Evolutionary conservation across 2,113 vertebrate genomes (phyloP), one percentile per base, ranked within the genome.

Genomic region (Petromus typicus): DNA sequence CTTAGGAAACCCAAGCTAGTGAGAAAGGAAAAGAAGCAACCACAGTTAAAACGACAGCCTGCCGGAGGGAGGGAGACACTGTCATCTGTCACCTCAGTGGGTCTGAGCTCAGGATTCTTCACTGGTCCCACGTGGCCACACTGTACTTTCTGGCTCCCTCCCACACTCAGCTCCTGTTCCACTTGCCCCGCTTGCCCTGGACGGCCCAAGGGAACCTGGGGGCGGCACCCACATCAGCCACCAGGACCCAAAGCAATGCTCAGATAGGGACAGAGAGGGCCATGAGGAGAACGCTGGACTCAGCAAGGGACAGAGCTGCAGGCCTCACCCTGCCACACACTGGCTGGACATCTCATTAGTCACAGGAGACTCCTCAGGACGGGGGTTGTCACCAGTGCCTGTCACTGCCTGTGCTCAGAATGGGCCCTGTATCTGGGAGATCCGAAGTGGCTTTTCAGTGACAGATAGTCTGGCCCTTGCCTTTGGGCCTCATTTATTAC

Each of bases 1-100:
- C 76, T 66, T 54, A 94, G 48, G 75, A 69, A 90, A 66, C 37
- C 34, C 80, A 78, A 43, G 57, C 45, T 27, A 59, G 67, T n/a
- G 30, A 64, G 78, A 86, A 25, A 51, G 3, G 40, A 23, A 59
- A 56, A 67, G 71, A 64, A 79, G 45, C 1, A 45, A 56, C 16
- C 73, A 61, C n/a, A 51, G 18, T 4, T 79, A 40, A 67, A 92
- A 25, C 0, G 18, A 76, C 54, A 89, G 51, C 27, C 61, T 88
- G 69, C 34, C 48, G 66, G 17, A 37, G 5, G 79, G 75, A 56
- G 37, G n/a, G 56, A 23, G 67, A 56, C 17, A 20, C 40, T 25
- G 48, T 71, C n/a, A 4, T 30, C 64, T 11, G 27, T 48, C 67
- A 34, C 22, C 51, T 34, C 64, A 11, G 40, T n/a, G n/a, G n/a